phyloP scores from a whole-genome alignment of 2,113 vertebrate species.

The Urocitellus parryii region DNA sequence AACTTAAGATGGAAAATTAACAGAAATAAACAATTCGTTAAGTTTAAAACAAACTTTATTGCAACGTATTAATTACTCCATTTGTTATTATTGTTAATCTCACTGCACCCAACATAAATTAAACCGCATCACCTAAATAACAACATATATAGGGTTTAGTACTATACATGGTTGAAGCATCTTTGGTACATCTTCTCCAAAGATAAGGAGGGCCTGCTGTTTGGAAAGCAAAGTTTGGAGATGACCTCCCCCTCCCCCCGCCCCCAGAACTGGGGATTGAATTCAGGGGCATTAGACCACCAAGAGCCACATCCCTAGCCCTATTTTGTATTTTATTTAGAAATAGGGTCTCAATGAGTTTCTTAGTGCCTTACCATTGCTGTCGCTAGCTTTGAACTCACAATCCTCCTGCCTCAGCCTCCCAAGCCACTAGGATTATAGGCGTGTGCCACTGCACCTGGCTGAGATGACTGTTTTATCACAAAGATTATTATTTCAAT shows the following conservation, averaged over 20 bases:
- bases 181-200: not conserved
- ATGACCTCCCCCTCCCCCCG: fast-evolving
- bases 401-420: no score
- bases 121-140: not conserved
- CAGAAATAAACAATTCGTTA: not conserved
- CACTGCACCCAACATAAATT: not conserved
- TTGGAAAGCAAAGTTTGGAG: not conserved
- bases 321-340: no score
- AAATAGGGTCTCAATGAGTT: no score
- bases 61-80: not conserved
- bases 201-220: not conserved
- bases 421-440: no score
- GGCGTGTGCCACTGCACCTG: no score
- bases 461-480: not conserved
- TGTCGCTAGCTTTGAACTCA: no score
- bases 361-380: no score
- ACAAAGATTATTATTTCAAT: constrained; percentile 56
- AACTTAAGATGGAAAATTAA: not conserved
- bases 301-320: no score
- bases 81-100: not conserved
- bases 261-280: no score
- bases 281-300: no score
- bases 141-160: not conserved
- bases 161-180: not conserved
- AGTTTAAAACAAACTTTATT: not conserved